A percentile compares a stretch with the other conserved stretches of the same genome.
phyloP scores from a whole-genome alignment of 2,888 invertebrate species.

The Zaprionus bogoriensis region DNA sequence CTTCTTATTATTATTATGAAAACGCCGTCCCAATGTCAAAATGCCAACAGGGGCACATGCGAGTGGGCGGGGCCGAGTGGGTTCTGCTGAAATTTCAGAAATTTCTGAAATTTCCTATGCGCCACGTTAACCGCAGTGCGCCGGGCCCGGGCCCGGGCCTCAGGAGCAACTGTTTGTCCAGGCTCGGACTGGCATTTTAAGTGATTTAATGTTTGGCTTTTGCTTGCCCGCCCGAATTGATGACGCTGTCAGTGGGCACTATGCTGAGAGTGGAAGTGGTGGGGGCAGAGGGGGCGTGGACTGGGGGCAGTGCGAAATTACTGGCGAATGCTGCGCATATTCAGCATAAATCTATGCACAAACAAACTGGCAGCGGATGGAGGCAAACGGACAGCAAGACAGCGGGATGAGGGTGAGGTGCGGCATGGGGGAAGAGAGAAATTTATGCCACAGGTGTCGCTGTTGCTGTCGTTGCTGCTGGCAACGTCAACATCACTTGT shows the following conservation, averaged over 20 bases:
- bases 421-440: not conserved
- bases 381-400: not conserved
- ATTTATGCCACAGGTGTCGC: conserved; percentile 70
- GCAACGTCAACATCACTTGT: conserved; percentile 28
- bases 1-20: conserved; percentile 53
- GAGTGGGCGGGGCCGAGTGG: not conserved
- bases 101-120: conserved; percentile 55
- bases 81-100: conserved; percentile 36
- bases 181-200: conserved; percentile 71
- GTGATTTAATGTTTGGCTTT: conserved; percentile 78
- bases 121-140: conserved; percentile 36
- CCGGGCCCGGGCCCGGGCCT: conserved; percentile 2
- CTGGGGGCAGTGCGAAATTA: conserved; percentile 41
- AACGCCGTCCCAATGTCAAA: conserved; percentile 44
- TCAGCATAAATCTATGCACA: conserved; percentile 68
- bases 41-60: conserved; percentile 18
- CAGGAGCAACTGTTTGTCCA: conserved; percentile 5
- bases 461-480: conserved; percentile 6
- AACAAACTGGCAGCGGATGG: conserved; percentile 26
- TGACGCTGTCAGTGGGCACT: conserved; percentile 23
- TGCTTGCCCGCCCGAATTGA: conserved; percentile 52
- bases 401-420: not conserved
- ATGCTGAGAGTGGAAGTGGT: not conserved
- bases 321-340: conserved; percentile 65
- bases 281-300: not conserved